Evolutionary conservation across 2,797 vertebrate genomes (phyloP).

Genomic region (Phrynocephalus forsythii): DNA sequence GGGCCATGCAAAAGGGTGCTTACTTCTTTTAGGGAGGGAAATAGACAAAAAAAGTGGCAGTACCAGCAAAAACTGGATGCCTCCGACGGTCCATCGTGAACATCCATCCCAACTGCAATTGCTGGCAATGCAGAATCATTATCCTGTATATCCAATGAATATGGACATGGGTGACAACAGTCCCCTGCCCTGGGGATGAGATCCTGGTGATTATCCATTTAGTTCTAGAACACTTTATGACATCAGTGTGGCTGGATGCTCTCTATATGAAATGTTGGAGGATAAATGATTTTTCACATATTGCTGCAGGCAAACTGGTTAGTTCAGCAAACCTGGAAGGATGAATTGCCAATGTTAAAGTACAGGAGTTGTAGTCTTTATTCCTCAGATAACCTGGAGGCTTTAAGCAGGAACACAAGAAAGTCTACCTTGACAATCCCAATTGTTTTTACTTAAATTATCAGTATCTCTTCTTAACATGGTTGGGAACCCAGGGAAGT

Average conservation of each 20-base stretch:
- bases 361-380: too few species aligned
- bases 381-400: too few species aligned
- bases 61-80: too few species aligned
- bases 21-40: neutral
- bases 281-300: neutral
- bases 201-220: neutral
- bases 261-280: neutral
- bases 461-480: too few species aligned
- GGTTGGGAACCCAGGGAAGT: too few species aligned
- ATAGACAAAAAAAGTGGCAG: too few species aligned
- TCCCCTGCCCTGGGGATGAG: too few species aligned
- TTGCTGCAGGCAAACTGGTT: neutral
- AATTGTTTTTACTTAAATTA: too few species aligned
- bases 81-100: too few species aligned
- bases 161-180: neutral
- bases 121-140: too few species aligned
- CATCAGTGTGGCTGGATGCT: neutral
- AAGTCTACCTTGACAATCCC: too few species aligned
- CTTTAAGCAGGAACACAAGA: too few species aligned
- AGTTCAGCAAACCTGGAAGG: neutral
- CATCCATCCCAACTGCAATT: neutral
- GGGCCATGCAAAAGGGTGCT: neutral
- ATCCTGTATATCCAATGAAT: neutral
- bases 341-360: neutral
- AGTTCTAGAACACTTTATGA: neutral